Percentiles rank a stretch among this genome's conserved stretches.
Evolutionary conservation across 1,140 invertebrate genomes (phyloP).

Genomic region (Pogonomyrmex barbatus): DNA sequence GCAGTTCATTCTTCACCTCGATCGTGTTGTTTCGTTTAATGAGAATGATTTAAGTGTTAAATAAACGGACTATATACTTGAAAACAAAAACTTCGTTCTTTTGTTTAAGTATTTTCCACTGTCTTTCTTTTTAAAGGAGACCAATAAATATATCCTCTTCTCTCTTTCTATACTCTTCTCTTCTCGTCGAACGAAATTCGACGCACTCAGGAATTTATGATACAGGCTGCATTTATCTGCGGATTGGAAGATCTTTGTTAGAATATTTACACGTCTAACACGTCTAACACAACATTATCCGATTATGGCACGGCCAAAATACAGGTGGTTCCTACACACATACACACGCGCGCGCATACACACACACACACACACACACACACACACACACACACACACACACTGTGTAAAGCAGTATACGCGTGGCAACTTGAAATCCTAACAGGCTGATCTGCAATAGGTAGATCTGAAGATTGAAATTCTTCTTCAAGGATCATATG

Average conservation of each 20-base stretch:
- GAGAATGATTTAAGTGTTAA: neutral
- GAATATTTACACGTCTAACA: slow-evolving; percentile 22
- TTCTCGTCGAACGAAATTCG: neutral
- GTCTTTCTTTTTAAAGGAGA: neutral
- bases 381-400: neutral
- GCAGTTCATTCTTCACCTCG: neutral
- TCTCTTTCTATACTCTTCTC: neutral
- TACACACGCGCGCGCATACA: neutral
- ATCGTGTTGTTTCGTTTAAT: neutral
- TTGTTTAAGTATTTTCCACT: neutral
- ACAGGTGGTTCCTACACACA: neutral
- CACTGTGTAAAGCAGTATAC: neutral
- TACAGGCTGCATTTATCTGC: neutral
- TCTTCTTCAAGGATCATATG: slow-evolving; percentile 31
- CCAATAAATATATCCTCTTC: neutral
- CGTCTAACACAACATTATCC: neutral
- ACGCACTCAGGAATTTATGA: neutral
- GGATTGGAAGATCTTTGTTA: slow-evolving; percentile 3
- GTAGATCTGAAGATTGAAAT: neutral
- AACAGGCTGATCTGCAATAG: neutral
- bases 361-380: too few species aligned
- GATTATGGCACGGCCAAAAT: slow-evolving; percentile 12
- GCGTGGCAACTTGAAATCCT: slow-evolving; percentile 7
- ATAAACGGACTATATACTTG: neutral
- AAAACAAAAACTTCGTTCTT: neutral